Base-by-base conservation (phyloP, 2,797 vertebrate genomes). In the Syngnathus acus region DNA sequence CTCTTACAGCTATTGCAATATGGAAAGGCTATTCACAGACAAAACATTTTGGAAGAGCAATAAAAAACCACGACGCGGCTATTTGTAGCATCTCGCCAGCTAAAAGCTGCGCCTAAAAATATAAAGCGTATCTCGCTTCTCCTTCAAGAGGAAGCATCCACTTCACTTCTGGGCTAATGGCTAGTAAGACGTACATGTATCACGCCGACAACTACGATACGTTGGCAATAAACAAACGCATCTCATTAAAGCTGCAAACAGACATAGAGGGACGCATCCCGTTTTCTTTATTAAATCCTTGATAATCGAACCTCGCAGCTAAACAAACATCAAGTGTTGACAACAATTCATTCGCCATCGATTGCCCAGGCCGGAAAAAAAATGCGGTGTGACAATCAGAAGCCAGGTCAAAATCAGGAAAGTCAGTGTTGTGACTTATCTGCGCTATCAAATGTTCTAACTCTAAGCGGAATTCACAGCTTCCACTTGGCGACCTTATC, bases 381-480 rank as follows among this genome's bases (percentile, higher is more conserved):
- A 26, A 26, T 26, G 26, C 2, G 26, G 26, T 6, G 6, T 16
- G 14, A 57, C 26, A 57, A 37, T 57, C 13, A 37, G 42, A 45
- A 21, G 32, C 10, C 11, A 9, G 63, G 26, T 65, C 45, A 51
- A 32, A 39, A 59, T 50, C 48, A 48, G 1, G 71, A 72, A 57
- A 67, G 65, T 73, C 62, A 38, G 39, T 87, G 83, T 88, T 87
- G 69, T 85, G 85, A 85, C 85, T 72, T 38, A 72, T 73, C 71
- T 66, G 71, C 74, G 58, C 72, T 87, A 89, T 89, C 85, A 84
- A 85, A 89, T 89, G 82, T 86, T 86, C 64, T 81, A 85, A 82
- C 79, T 84, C 86, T 87, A 84, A 86, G 82, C 76, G 65, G 76
- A 79, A 83, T 88, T 89, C 85, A 86, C 87, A 86, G 86, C 77